Conservation (phyloP, 2,797 vertebrate genomes). For the Muraenolepis orangiensis region DNA sequence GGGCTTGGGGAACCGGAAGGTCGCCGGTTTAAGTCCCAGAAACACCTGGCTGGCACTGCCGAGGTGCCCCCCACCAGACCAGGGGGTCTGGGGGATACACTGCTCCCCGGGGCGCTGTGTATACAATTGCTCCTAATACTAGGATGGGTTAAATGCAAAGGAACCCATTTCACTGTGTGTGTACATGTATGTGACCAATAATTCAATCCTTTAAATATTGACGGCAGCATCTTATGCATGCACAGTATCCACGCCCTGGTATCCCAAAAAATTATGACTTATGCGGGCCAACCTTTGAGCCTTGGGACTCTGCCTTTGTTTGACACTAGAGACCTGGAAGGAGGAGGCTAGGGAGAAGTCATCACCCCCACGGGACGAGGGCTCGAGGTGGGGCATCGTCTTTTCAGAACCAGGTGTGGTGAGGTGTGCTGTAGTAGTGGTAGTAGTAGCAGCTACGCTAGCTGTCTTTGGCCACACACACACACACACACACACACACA, state of each 20-base stretch:
- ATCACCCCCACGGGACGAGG: neutral
- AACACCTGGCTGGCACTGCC: too few species aligned
- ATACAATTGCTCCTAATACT: too few species aligned
- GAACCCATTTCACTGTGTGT: too few species aligned
- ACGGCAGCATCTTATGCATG: neutral
- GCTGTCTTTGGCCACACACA: neutral
- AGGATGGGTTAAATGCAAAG: too few species aligned
- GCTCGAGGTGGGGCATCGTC: slow-evolving; percentile 3
- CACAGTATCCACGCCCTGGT: neutral
- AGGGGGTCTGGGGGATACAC: too few species aligned
- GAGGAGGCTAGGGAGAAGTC: neutral
- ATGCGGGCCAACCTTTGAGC: neutral
- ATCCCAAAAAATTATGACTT: neutral
- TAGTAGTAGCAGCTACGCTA: neutral
- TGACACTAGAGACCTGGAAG: too few species aligned
- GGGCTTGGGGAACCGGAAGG: too few species aligned
- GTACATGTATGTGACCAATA: too few species aligned
- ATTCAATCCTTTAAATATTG: too few species aligned
- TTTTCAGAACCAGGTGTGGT: slow-evolving; percentile 70
- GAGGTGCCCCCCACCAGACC: too few species aligned
- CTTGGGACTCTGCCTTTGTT: neutral
- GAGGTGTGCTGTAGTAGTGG: slow-evolving; percentile 31
- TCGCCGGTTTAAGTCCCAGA: too few species aligned
- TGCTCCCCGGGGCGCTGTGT: too few species aligned
- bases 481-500: neutral